Evolutionary conservation across 2,113 vertebrate species (phyloP), one percentile per base, ranked within the genome.

Genomic region (Oceanites oceanicus): DNA sequence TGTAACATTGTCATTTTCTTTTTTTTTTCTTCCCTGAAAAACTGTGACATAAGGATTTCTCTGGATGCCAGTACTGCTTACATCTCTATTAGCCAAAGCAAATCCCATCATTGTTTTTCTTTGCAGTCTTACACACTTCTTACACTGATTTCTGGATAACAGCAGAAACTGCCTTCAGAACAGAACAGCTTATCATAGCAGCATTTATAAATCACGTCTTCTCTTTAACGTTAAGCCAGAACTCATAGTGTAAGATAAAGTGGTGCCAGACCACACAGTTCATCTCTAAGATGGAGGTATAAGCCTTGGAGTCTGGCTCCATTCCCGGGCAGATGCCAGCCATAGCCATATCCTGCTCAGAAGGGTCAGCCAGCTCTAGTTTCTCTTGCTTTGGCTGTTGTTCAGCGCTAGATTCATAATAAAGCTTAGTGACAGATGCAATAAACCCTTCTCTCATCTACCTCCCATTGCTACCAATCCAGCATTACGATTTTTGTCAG

Each of bases 321-420:
- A 3, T 59, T 75, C 95, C 96, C 34, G 1, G 79, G 80, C 96
- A 97, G 88, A 97, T 96, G 94, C 96, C 96, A 97, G 66, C 94
- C 88, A 78, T 14, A 55, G 73, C 71, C 91, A 77, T 58, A 88
- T 34, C 75, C 92, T 84, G 95, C 86, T 67, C 91, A 14, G 29
- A 72, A 84, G 59, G 66, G 12, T 16, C 22, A 17, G 90, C 90
- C 88, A 94, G 83, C 91, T 67, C 91, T 30, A 45, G 59, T 49
- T 86, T 63, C 83, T 87, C 79, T 36, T 59, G 52, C 56, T 81
- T 92, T 96, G 95, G 88, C 96, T 92, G 59, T 30, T 93, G 67
- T 84, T 94, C 96, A 96, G 90, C 73, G 30, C 34, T 40, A 85
- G 71, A 40, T 49, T 93, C 78, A 92, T 32, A 94, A 91, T 25